Conservation (phyloP, 2,888 invertebrate species). For the Cepaea hortensis region DNA sequence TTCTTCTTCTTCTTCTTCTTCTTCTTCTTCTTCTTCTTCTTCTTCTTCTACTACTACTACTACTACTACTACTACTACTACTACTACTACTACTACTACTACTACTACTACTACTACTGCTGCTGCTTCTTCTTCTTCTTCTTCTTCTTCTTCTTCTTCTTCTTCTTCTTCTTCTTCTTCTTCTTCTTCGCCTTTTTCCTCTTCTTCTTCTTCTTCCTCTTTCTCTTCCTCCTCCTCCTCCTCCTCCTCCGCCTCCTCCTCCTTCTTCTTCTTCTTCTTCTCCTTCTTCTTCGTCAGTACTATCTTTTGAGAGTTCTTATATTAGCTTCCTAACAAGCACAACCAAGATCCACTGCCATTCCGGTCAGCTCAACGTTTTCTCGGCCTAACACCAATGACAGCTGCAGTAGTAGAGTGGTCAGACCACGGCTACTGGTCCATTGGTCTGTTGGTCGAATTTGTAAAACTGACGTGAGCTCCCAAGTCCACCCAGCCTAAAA, state of each 20-base stretch:
- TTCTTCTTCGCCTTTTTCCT: neutral
- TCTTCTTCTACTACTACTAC: slow-evolving; percentile 30
- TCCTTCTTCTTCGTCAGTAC: neutral
- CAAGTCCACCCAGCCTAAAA: too few species aligned
- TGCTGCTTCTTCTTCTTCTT: neutral
- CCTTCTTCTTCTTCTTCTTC: neutral
- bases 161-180: neutral
- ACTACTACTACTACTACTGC: slow-evolving; percentile 13
- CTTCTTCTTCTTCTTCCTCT: neutral
- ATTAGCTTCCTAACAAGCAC: too few species aligned
- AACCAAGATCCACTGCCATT: too few species aligned
- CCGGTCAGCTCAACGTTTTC: too few species aligned
- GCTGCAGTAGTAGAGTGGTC: too few species aligned
- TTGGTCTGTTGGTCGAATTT: too few species aligned
- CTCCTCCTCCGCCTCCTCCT: neutral
- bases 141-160: neutral
- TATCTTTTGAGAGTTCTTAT: too few species aligned
- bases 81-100: slow-evolving; percentile 37
- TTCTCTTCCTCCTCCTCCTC: neutral
- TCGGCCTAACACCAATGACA: too few species aligned
- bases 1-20: neutral
- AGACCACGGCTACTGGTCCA: too few species aligned
- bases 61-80: slow-evolving; percentile 33
- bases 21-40: neutral
- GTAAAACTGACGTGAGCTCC: too few species aligned